Conservation (phyloP, 2,797 vertebrate genomes). For the Ambastaia sidthimunki region DNA sequence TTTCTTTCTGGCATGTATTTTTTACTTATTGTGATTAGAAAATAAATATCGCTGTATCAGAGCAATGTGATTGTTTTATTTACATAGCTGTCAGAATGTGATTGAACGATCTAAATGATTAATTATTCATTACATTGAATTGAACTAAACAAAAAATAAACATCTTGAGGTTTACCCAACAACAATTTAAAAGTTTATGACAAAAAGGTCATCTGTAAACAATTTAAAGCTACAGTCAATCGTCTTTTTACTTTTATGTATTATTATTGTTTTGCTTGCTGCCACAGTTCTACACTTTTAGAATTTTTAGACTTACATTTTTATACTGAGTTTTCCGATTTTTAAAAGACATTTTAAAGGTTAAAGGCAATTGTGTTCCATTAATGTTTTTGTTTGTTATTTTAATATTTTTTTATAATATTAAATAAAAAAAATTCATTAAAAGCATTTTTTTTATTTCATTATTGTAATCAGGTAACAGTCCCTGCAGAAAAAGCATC, state of each 20-base stretch:
- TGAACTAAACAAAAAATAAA: background rate
- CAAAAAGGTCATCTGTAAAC: no score
- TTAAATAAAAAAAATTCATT: background rate
- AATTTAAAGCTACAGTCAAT: no score
- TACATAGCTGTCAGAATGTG: background rate
- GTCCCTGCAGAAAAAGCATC: conserved; percentile 4
- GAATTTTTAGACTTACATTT: no score
- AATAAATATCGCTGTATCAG: conserved; percentile 71
- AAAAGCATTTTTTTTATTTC: background rate
- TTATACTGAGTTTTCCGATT: no score
- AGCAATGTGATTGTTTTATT: background rate
- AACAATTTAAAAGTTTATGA: background rate
- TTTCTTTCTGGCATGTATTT: conserved; percentile 40
- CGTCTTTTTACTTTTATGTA: no score
- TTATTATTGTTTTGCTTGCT: no score
- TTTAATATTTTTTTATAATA: background rate
- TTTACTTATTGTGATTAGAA: conserved; percentile 65
- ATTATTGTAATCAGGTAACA: conserved; percentile 13
- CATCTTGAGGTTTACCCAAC: background rate
- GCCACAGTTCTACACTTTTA: no score
- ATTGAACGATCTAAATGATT: background rate
- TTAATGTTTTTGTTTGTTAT: background rate
- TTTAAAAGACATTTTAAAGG: no score
- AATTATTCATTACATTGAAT: background rate
- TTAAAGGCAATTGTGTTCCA: background rate